Evolutionary conservation across 1,140 invertebrate genomes (phyloP), one percentile per base, ranked within the genome.

Genomic region (Episyrphus balteatus): DNA sequence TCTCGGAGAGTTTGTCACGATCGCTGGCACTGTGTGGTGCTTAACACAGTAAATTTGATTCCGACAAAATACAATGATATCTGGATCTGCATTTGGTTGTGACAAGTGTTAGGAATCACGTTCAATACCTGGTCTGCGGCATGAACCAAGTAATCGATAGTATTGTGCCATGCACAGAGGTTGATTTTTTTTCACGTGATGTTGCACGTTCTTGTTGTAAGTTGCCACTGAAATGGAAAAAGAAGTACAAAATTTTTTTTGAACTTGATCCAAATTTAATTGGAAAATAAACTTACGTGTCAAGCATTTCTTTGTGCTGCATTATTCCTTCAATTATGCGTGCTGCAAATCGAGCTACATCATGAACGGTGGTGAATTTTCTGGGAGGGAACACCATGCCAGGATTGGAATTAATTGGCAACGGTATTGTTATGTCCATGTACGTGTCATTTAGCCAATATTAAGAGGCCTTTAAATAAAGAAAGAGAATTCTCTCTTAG

Each of bases 381-480:
- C 85, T 80, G 1, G 81, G 80, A 18, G 89, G 92, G 61, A 96
- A 88, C 32, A 95, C 84, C 78, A 96, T 88, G 26, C 93, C 96
- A 1, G 97, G 96, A 73, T 93, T 99, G 18, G 88, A 96, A 72
- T 99, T 98, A 51, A 99, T 84, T 2, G 93, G 92, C 55, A 99
- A 77, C 10, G 92, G 80, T 14, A 89, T 68, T 13, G 84, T 79
- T 46, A 91, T 81, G 52, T 85, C 81, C 62, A 98, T 71, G 69
- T 99, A 99, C 95, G 99, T 99, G 69, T 99, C 95, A 47, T 92
- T 83, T 41, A 99, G 65, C 97, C 97, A 99, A 81, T 92, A 98
- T 34, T 91, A 80, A 54, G 91, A 92, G 13, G 88, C 91, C 96
- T 98, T 26, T 26, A 26, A 5, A 26, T 26, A 26, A 26, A 26